Percentiles rank a stretch among this genome's conserved stretches.
These are phyloP conservation scores for Andrena camellia DNA, from an alignment of 2,888 invertebrate genomes.

Conservation along the genomic window DNA sequence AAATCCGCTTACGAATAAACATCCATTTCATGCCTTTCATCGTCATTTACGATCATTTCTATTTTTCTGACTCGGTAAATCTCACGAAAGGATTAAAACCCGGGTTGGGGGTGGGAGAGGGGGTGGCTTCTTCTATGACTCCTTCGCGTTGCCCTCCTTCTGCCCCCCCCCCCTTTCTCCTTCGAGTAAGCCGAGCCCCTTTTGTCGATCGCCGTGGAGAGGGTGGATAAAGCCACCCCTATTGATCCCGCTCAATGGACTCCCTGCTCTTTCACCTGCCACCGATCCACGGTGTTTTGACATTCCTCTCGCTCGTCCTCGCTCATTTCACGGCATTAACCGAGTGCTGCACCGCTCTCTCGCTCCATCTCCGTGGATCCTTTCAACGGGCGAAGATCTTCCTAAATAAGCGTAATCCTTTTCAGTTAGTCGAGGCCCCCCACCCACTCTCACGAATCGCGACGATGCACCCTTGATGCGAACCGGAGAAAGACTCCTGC, in stretches of 20 bases:
- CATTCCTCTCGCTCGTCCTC: conserved; percentile 72
- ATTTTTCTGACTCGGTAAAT: conserved; percentile 76
- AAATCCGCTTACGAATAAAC: conserved; percentile 74
- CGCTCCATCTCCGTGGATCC: conserved; percentile 34
- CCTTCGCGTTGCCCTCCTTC: conserved; percentile 33
- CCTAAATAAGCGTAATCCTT: conserved; percentile 65
- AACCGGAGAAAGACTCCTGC: conserved; percentile 22
- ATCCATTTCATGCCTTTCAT: conserved; percentile 60
- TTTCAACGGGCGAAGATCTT: conserved; percentile 53
- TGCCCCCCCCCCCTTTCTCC: conserved; percentile 46
- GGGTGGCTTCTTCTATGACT: conserved; percentile 48
- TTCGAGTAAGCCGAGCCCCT: conserved; percentile 55
- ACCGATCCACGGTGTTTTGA: conserved; percentile 76
- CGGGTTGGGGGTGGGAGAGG: neutral
- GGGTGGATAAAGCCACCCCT: conserved; percentile 73
- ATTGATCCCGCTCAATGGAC: conserved; percentile 76
- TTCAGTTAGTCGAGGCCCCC: conserved; percentile 46
- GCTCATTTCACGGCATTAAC: conserved; percentile 60
- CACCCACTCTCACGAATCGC: conserved; percentile 47
- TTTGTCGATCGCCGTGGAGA: conserved; percentile 63
- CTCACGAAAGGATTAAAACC: conserved; percentile 76
- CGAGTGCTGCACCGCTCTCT: conserved; percentile 16
- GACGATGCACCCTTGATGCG: conserved; percentile 39
- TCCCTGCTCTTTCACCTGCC: conserved; percentile 71
- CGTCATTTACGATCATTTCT: conserved; percentile 73